These are phyloP conservation scores for Pyrrhia umbra DNA, from an alignment of 2,888 invertebrate species.

Conservation along the genomic window DNA sequence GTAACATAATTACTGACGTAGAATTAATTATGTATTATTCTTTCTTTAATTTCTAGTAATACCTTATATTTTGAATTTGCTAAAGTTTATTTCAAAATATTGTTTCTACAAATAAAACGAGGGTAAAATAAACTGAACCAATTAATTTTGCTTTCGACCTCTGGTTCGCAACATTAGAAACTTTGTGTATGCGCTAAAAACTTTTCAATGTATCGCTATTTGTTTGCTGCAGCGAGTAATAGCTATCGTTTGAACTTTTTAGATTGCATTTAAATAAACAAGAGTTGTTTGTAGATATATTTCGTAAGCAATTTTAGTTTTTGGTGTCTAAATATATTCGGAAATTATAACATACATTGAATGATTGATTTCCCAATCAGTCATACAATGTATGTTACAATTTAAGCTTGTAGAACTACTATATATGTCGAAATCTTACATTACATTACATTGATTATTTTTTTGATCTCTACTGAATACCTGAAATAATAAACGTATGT, in stretches of 20 bases:
- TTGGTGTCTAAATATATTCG: background rate
- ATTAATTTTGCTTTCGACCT: background rate
- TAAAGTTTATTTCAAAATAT: background rate
- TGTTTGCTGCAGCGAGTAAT: conserved; percentile 2
- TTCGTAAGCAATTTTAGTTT: background rate
- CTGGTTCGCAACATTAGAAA: background rate
- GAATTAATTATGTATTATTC: too few relatives aligned
- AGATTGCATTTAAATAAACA: conserved; percentile 29
- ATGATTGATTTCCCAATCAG: too few relatives aligned
- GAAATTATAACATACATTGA: too few relatives aligned
- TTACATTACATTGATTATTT: too few relatives aligned
- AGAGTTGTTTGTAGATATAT: conserved; percentile 24
- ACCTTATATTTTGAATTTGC: too few relatives aligned
- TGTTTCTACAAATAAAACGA: background rate
- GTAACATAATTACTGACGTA: too few relatives aligned
- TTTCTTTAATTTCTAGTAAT: too few relatives aligned
- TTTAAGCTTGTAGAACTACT: too few relatives aligned
- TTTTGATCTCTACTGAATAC: too few relatives aligned
- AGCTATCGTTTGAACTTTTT: background rate
- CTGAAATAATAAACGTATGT: too few relatives aligned
- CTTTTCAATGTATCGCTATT: conserved; percentile 22
- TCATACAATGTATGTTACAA: too few relatives aligned
- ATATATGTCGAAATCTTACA: too few relatives aligned
- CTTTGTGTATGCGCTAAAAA: background rate
- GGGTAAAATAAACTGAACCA: conserved; percentile 3